These are phyloP conservation scores for Alouatta palliata DNA, from an alignment of 2,113 vertebrate genomes.

Conservation along the genomic window DNA sequence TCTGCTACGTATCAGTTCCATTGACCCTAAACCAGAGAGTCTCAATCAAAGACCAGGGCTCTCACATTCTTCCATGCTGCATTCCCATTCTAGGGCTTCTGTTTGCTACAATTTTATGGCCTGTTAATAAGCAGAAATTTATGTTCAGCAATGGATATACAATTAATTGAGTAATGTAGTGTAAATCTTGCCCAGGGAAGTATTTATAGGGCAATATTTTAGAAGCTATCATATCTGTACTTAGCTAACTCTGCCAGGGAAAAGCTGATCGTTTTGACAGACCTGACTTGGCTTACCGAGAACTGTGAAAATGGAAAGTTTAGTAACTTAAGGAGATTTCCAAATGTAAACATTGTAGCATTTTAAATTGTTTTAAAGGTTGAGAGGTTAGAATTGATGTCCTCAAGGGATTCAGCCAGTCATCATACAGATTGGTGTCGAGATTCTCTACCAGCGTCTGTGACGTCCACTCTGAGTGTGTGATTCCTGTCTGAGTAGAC, in stretches of 20 bases:
- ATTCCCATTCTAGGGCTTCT: no score
- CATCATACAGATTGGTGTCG: fast-evolving
- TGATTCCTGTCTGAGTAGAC: not conserved
- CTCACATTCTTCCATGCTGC: fast-evolving
- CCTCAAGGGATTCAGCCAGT: not conserved
- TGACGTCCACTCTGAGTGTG: not conserved
- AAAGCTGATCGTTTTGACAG: not conserved
- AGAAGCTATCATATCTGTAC: not conserved
- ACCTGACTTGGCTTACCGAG: not conserved
- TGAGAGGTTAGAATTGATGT: not conserved
- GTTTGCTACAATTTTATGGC: not conserved
- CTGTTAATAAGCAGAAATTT: not conserved
- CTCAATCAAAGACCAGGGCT: not conserved
- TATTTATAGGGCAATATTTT: not conserved
- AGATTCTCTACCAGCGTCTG: fast-evolving
- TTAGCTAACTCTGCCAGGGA: not conserved
- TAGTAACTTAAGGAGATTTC: not conserved
- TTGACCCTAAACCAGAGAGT: not conserved
- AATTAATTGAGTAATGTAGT: not conserved
- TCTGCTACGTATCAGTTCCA: fast-evolving
- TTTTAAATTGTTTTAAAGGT: not conserved
- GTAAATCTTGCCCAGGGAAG: not conserved
- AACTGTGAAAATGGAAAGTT: not conserved
- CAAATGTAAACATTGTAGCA: not conserved
- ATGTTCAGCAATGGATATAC: not conserved